Percentiles rank a stretch among this genome's conserved stretches.
Conservation (phyloP, 2,888 invertebrate species). For the Calameuta filiformis region DNA sequence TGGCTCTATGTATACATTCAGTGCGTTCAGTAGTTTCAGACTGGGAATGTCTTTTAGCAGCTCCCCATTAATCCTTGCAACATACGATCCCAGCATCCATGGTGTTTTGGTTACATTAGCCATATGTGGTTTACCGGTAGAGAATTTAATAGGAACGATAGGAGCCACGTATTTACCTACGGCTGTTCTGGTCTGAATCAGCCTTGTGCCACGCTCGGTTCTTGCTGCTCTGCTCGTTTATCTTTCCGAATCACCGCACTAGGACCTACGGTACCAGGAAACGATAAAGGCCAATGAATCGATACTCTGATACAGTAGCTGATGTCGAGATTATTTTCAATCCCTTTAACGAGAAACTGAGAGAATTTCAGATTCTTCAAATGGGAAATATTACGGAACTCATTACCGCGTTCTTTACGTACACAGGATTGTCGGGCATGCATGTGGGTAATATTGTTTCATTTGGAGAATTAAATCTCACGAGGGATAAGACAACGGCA, state of each 20-base stretch:
- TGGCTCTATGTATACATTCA: conserved; percentile 36
- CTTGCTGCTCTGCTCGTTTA: conserved; percentile 42
- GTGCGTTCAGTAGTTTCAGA: conserved; percentile 38
- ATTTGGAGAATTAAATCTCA: conserved; percentile 28
- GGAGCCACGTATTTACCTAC: conserved; percentile 52
- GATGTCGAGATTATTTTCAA: conserved; percentile 32
- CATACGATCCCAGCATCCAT: conserved; percentile 49
- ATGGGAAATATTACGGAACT: conserved; percentile 45
- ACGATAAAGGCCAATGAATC: conserved; percentile 42
- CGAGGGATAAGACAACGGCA: conserved; percentile 17
- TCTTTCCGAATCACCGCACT: conserved; percentile 54
- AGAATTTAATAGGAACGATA: conserved; percentile 49
- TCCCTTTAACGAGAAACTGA: conserved; percentile 24
- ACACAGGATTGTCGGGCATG: conserved; percentile 52
- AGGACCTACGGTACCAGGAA: conserved; percentile 33
- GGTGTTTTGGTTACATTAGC: conserved; percentile 50
- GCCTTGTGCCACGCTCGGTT: conserved; percentile 38
- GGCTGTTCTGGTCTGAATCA: conserved; percentile 43
- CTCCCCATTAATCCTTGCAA: conserved; percentile 49
- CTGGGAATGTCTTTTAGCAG: conserved; percentile 48
- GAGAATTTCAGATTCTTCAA: conserved; percentile 28
- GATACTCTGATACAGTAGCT: conserved; percentile 49
- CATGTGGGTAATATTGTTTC: conserved; percentile 31
- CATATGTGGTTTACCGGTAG: conserved; percentile 48
- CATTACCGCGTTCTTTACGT: conserved; percentile 40